Base-by-base conservation (phyloP, 2,888 invertebrate genomes). In the Oxycera nigricornis region DNA sequence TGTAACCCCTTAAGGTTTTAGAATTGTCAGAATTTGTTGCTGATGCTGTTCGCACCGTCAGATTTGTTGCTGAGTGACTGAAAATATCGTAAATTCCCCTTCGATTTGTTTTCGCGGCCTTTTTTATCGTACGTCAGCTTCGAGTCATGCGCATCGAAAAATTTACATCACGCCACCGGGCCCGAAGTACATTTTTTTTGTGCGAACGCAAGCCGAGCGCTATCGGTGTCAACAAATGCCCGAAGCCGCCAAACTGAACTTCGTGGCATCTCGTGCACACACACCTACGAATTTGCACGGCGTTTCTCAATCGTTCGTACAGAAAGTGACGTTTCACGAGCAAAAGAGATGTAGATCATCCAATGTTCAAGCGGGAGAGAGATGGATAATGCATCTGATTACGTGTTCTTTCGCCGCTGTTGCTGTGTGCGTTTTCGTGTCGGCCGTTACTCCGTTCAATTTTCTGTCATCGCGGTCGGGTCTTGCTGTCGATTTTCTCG, bases 161-260 rank as follows among this genome's bases (percentile, higher is more conserved):
- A 28, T 30, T 20, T 7, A 70, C 70, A 70, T 70, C 70, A 70
- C 70, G 70, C 70, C 70, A 70, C 70, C 70, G 22, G 22, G 52
- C 52, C 70, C 55, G 55, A 52, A 55, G 22, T 61, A n/a, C 31
- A 28, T 7, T 11, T 31, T 67, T 67, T 67, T 22, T 28, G 17
- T 52, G n/a, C 67, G 67, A 67, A 46, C 35, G 1, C 14, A 50
- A 35, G n/a, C 41, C 67, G 41, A 41, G 41, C 24, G 6, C 30
- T 26, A 17, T 17, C 31, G 22, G 11, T 31, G 2, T 41, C 26
- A 39, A 31, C 52, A 68, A 68, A 41, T 30, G 14, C 17, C 11
- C 68, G 68, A 41, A 24, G 41, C 31, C 14, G 11, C 30, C 17
- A 3, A 4, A 22, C 20, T 22, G 17, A 22, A 6, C 55, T 17